These are phyloP conservation scores for Drosophila conformis DNA, from an alignment of 2,888 invertebrate genomes.

Conservation along the genomic window DNA sequence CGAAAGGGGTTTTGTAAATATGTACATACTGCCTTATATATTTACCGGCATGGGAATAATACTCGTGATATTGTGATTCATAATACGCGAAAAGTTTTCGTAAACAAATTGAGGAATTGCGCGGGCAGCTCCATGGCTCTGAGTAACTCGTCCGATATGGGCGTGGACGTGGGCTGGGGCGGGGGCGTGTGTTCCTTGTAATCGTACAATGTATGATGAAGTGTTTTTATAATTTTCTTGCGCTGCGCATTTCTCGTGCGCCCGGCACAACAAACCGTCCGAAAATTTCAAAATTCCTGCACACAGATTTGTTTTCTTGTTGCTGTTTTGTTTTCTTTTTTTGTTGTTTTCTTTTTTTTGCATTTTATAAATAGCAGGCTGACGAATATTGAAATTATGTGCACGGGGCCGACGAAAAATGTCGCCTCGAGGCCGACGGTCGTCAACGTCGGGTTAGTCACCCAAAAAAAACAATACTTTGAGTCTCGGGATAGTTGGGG, in stretches of 20 bases:
- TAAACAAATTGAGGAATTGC: constrained; percentile 62
- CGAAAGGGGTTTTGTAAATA: not conserved
- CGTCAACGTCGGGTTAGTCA: constrained; percentile 44
- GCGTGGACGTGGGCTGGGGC: constrained; percentile 21
- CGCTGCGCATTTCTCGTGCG: constrained; percentile 54
- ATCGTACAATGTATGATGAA: constrained; percentile 63
- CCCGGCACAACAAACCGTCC: constrained; percentile 63
- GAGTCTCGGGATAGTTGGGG: not conserved
- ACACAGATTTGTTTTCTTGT: constrained; percentile 50
- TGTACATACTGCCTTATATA: not conserved
- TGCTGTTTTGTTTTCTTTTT: constrained; percentile 32
- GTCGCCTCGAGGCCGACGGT: constrained; percentile 69
- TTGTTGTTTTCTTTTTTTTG: constrained; percentile 45
- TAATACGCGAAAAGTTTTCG: constrained; percentile 66
- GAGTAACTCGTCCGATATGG: constrained; percentile 22
- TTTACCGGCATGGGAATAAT: constrained; percentile 10
- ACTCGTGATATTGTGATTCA: constrained; percentile 61
- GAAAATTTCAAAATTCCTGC: constrained; percentile 74
- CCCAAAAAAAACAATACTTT: constrained; percentile 6
- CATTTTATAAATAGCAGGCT: constrained; percentile 77
- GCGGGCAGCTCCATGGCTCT: constrained; percentile 37
- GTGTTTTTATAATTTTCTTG: constrained; percentile 59
- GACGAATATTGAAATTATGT: constrained; percentile 81
- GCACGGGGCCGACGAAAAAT: constrained; percentile 76
- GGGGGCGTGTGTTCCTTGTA: constrained; percentile 62